Evolutionary conservation across 35 echinoderm and acorn worm genomes (phyloP), one percentile per base, ranked within the genome.

Genomic region (Apostichopus parvimensis): DNA sequence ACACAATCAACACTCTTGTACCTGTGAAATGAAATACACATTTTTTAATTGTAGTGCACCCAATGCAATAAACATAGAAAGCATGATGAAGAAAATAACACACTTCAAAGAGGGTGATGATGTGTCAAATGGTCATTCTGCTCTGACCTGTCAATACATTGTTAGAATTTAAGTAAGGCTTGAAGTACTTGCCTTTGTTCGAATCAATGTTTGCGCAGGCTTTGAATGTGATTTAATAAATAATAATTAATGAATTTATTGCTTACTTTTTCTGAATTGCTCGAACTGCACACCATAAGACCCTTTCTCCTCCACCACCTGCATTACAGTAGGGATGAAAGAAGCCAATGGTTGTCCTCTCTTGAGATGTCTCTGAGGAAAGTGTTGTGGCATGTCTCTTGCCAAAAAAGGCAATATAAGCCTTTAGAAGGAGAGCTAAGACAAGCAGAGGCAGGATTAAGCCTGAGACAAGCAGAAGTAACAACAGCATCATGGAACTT

Each of bases 311-410:
- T 9, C 97, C 97, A 26, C 97, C 97, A 14, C 97, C 97, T 56
- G 97, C 97, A 88, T 99, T 99, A 56, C 97, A 99, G 77, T 99
- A 99, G 9, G 97, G 97, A 80, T 99, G 97, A 79, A 99, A 99
- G 87, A 99, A 99, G 1, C 89, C 97, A 54, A 96, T 87, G 12
- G 91, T 91, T 22, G 14, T 77, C 28, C 89, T 91, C 21, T 88
- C 61, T 72, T 6, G 7, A 59, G 17, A 10, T 9, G n/a, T 8
- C 8, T 72, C 64, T 28, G 86, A 34, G 6, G 86, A 88, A 23
- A 88, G 62, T 26, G 57, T 34, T 87, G 83, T 53, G 17, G 56
- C 53, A 21, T 58, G 23, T 23, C 57, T 88, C 61, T 21, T 88
- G 5, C 61, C 60, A 88, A 71, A 88, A 5, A 60, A 14, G 20